Evolutionary conservation across 2,797 vertebrate species (phyloP), one percentile per base, ranked within the genome.

Genomic region (Oryzias dopingdopingensis): DNA sequence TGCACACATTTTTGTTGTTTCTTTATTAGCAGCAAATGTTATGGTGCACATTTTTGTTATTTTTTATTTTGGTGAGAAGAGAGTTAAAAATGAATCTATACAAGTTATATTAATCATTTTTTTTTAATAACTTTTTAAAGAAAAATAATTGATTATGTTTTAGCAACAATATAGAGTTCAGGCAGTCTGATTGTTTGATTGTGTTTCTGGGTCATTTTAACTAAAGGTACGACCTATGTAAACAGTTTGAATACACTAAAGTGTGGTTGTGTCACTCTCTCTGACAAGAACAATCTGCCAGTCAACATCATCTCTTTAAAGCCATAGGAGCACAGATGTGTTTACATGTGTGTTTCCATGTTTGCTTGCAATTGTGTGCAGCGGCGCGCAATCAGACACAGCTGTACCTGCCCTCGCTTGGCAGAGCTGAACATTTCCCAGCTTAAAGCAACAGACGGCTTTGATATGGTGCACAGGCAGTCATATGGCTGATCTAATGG

Each of bases 401-500:
- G 86, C 82, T 88, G 83, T 81, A 86, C 73, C 81, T 81, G 79
- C 65, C 66, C 65, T 74, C 74, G 72, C 79, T 82, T 86, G 82
- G 77, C 73, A 81, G 81, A 86, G 74, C 79, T 74, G 72, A 67
- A 70, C 79, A 60, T 82, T 82, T 68, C 71, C 71, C 79, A 72
- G 79, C 76, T 79, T 82, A 73, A 58, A 83, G 83, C 84, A 85
- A 65, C 83, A 87, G 80, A 84, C 76, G 83, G 82, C 84, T 88
- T 74, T 82, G 82, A 84, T 86, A 76, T 83, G 85, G 82, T 74
- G 65, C 74, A 77, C 80, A 80, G 67, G 67, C 70, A 83, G 77
- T 81, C 77, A 76, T 87, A 88, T 87, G 86, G 81, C 82, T 71
- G 65, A 79, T 84, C 77, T 88, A 87, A 87, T 87, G 76, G 78